A percentile compares a stretch with the other conserved stretches of the same genome.
Evolutionary conservation across 2,797 vertebrate genomes (phyloP).

Genomic region (Anguilla anguilla): DNA sequence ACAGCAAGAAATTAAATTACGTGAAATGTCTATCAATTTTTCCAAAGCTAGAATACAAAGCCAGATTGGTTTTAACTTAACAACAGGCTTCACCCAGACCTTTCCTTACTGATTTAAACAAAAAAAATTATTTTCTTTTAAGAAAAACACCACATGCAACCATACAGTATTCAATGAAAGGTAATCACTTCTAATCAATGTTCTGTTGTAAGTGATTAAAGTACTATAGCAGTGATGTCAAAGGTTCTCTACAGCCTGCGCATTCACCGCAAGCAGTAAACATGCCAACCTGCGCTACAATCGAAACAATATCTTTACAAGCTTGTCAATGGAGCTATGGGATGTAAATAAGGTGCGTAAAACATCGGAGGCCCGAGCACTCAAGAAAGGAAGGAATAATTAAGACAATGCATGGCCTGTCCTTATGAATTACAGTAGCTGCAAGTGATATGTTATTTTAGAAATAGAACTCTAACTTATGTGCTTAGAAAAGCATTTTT

Average conservation of each 20-base stretch:
- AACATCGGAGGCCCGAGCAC: not conserved
- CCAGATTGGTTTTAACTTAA: not conserved
- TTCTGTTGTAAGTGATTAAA: not conserved
- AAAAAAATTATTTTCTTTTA: not conserved
- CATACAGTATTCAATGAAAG: not conserved
- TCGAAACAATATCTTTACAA: not conserved
- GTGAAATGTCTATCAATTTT: not conserved
- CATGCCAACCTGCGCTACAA: not conserved
- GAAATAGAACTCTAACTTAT: not conserved
- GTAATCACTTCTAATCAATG: not conserved
- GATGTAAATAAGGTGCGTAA: not conserved
- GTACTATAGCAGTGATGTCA: not conserved
- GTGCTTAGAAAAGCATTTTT: not conserved
- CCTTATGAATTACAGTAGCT: not conserved
- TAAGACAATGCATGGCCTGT: not conserved
- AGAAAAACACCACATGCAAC: not conserved
- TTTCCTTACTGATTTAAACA: not conserved
- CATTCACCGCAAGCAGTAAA: not conserved
- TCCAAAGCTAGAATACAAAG: too few relatives aligned
- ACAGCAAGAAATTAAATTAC: not conserved
- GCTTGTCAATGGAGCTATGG: not conserved
- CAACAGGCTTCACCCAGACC: not conserved
- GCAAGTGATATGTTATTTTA: not conserved
- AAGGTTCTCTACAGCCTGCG: not conserved
- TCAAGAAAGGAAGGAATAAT: slow-evolving; percentile 6